Conservation (phyloP, 2,113 vertebrate genomes). For the Hemicordylus capensis region DNA sequence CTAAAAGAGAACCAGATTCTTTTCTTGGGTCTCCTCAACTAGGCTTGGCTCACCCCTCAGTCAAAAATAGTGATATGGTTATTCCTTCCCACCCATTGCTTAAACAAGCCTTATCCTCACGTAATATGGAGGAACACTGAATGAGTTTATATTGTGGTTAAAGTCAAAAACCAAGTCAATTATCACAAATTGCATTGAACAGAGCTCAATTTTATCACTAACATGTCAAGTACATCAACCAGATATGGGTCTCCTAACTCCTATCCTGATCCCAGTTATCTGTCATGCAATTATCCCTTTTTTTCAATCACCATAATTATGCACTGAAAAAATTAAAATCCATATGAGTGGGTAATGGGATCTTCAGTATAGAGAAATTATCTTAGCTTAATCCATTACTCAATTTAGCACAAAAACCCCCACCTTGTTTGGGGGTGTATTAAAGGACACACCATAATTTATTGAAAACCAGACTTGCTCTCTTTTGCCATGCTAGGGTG, state of each 20-base stretch:
- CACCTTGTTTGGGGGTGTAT: conserved; percentile 24
- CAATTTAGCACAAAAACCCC: conserved; percentile 37
- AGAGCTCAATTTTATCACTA: conserved; percentile 59
- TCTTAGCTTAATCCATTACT: conserved; percentile 52
- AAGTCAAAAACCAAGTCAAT: conserved; percentile 47
- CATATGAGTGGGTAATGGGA: conserved; percentile 34
- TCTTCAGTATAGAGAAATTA: conserved; percentile 51
- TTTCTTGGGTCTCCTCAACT: too few relatives aligned
- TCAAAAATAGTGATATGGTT: too few relatives aligned
- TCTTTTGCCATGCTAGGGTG: background rate
- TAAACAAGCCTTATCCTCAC: too few relatives aligned
- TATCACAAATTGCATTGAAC: conserved; percentile 47
- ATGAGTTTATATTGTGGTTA: conserved; percentile 10
- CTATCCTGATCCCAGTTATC: conserved; percentile 45
- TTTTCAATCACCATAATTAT: conserved; percentile 40
- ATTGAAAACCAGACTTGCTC: conserved; percentile 20
- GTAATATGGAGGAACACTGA: conserved; percentile 11
- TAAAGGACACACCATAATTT: conserved; percentile 35
- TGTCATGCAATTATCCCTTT: conserved; percentile 45
- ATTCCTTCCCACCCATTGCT: background rate
- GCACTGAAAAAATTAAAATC: conserved; percentile 29
- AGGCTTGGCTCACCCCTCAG: too few relatives aligned
- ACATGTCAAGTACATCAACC: conserved; percentile 56
- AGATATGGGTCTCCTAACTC: conserved; percentile 33
- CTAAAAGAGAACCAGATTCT: too few relatives aligned